Conservation (phyloP, 2,888 invertebrate genomes). For the Cyclophora punctaria region DNA sequence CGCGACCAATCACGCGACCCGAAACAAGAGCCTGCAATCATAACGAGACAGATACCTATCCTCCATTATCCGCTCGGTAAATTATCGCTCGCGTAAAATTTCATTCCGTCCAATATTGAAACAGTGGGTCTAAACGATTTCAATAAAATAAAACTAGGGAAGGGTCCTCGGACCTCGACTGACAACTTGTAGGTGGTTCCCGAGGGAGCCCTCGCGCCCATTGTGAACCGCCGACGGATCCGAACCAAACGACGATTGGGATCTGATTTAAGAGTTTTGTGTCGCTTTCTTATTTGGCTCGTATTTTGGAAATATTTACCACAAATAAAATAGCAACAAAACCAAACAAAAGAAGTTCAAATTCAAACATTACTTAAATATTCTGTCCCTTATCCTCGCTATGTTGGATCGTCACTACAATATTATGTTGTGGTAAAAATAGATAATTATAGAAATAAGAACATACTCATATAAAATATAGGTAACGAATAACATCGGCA, state of each 20-base stretch:
- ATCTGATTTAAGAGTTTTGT: slow-evolving; percentile 13
- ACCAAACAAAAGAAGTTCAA: too few species aligned
- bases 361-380: too few species aligned
- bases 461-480: too few species aligned
- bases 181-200: slow-evolving; percentile 13
- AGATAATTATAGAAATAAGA: too few species aligned
- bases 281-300: slow-evolving; percentile 6
- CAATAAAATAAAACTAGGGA: slow-evolving; percentile 22
- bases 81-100: slow-evolving; percentile 20
- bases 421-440: too few species aligned
- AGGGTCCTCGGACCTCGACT: slow-evolving; percentile 9
- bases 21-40: too few species aligned
- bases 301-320: slow-evolving; percentile 1
- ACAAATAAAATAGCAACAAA: too few species aligned
- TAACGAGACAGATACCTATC: not conserved
- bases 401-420: too few species aligned
- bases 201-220: slow-evolving; percentile 12
- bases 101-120: slow-evolving; percentile 23
- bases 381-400: too few species aligned
- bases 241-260: slow-evolving; percentile 6
- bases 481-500: too few species aligned
- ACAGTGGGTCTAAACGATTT: slow-evolving; percentile 21
- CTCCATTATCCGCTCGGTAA: slow-evolving; percentile 13
- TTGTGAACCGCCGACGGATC: slow-evolving; percentile 12
- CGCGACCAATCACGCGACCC: too few species aligned